Base-by-base conservation (phyloP, 1,140 invertebrate species). In the Arctopsyche grandis region DNA sequence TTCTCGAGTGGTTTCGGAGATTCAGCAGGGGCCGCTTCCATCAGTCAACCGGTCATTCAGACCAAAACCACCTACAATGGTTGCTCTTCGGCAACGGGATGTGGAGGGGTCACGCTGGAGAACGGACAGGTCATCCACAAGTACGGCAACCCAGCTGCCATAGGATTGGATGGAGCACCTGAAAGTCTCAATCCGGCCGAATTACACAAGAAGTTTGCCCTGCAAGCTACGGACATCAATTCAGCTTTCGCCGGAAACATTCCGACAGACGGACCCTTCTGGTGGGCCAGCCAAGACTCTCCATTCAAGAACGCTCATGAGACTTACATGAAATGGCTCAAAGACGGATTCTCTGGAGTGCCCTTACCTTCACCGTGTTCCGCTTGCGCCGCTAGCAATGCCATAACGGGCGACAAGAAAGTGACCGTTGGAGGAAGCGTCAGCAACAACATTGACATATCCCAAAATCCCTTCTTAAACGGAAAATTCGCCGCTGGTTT, bases 241-340 rank as follows among this genome's bases (percentile, higher is more conserved):
- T 83, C 77, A 10, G 81, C 83, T 0, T 84, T 87, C 38, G 81
- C 84, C 66, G 84, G 82, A 1, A 84, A 82, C 16, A 60, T 84
- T 3, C 83, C 84, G 5, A 81, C 80, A 0, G 83, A 83, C 22
- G 85, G 83, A 46, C 86, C 88, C 1, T 89, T 87, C 82, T 90
- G 90, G 90, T 90, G 90, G 90, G 87, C 88, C 85, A 85, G 84
- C 60, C 80, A 87, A 38, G 85, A 91, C 78, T 89, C 88, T 0
- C 89, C 90, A 0, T 88, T 91, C 83, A 90, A 89, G 77, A 85
- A 83, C 60, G 84, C 85, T 43, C 83, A 86, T 69, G 84, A 86
- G 19, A 81, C 84, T 48, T 86, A 83, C 79, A 84, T 84, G 44
- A 84, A 85, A 79, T 86, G 85, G 70, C 75, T 83, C 19, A 78